Evolutionary conservation across 2,888 invertebrate species (phyloP), one percentile per base, ranked within the genome.

Genomic region (Scaeva pyrastri): DNA sequence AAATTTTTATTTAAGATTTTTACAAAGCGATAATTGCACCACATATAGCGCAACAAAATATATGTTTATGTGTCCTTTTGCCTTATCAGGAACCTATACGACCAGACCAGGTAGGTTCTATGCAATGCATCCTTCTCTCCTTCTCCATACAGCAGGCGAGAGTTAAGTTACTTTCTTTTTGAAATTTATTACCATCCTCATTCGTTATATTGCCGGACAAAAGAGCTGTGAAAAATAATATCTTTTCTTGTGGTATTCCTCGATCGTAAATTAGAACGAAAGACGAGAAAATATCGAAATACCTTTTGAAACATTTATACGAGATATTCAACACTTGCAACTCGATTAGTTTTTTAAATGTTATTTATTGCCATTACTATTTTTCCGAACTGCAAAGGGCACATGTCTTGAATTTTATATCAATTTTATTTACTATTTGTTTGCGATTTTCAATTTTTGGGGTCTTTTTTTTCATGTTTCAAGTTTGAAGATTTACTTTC

Each of bases 21-120:
- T 82, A 82, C 86, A 78, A 71, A 60, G 78, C 86, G 86, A 86
- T 86, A 86, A 86, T 86, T 86, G 86, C 82, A 86, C 82, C 78
- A 86, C 82, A 82, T 78, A 81, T 82, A 86, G 77, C 77, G 82
- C 82, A 81, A 82, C 74, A 64, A 71, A 74, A 70, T 58, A 70
- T 58, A 64, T 86, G 31, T 41, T 50, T 86, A 58, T 78, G 60
- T 73, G n/a, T 58, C 21, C 73, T 43, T 23, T 68, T 55, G 76
- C 70, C 68, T 7, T 31, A 31, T 31, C 39, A 21, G 68, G 23
- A 39, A 39, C 10, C 19, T 31, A n/a, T 3, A 5, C 11, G 5
- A 0, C 11, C 11, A 50, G 19, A 36, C 5, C 58, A 43, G 60
- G 19, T 21, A 23, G 36, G 52, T 8, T 16, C 2, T 14, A 39